phyloP scores from a whole-genome alignment of 2,888 invertebrate species.

The Calameuta filiformis region DNA sequence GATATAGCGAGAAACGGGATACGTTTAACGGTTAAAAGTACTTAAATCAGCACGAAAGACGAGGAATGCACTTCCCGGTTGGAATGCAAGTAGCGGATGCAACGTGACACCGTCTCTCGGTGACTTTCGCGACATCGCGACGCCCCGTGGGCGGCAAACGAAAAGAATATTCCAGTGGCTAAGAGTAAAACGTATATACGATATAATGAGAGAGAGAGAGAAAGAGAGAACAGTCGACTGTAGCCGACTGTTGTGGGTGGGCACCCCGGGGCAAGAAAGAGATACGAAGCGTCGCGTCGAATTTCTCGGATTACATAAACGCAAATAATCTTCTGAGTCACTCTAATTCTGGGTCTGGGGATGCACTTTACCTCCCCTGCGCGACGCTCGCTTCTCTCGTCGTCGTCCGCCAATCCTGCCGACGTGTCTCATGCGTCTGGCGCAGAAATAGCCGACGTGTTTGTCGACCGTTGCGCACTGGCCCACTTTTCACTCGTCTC shows the following conservation, averaged over 20 bases:
- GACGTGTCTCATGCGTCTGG: conserved; percentile 25
- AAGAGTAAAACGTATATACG: neutral
- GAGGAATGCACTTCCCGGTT: neutral
- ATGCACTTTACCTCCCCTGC: conserved; percentile 27
- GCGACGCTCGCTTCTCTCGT: conserved; percentile 8
- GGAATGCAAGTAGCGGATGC: neutral
- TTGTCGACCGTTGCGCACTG: conserved; percentile 5
- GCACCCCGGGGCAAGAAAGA: neutral
- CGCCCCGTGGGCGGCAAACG: conserved; percentile 1
- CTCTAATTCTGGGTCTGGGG: conserved; percentile 37
- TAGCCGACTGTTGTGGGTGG: neutral
- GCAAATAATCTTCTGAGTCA: conserved; percentile 38
- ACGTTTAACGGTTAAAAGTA: neutral
- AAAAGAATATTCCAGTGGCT: neutral
- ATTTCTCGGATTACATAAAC: conserved; percentile 35
- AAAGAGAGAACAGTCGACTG: too few relatives aligned
- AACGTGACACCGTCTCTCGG: neutral
- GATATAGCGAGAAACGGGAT: neutral
- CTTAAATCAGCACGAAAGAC: neutral
- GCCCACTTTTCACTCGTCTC: neutral
- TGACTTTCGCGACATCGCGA: conserved; percentile 7
- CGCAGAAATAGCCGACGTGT: conserved; percentile 31
- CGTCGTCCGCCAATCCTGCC: conserved; percentile 4
- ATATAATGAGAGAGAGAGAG: neutral
- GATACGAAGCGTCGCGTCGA: conserved; percentile 21